phyloP scores from a whole-genome alignment of 2,888 invertebrate genomes.

The Ferdinandea cuprea region DNA sequence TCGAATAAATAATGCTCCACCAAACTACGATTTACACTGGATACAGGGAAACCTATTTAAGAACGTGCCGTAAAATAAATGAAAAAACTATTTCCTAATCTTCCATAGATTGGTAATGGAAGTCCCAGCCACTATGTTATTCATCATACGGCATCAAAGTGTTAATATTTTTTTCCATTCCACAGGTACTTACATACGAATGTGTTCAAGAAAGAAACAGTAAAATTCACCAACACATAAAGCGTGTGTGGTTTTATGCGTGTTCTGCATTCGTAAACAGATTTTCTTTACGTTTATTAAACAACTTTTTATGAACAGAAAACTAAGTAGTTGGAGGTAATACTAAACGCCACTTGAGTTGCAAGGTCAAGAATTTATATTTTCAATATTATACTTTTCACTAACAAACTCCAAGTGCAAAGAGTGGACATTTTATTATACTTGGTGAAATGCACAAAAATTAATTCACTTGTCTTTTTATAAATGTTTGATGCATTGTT shows the following conservation, averaged over 20 bases:
- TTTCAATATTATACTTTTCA: background rate
- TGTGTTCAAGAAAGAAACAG: slow-evolving; percentile 18
- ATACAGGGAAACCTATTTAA: no score
- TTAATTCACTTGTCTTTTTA: no score
- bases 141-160: no score
- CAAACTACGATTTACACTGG: no score
- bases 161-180: no score
- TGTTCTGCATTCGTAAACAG: slow-evolving; percentile 36
- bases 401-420: slow-evolving; percentile 14
- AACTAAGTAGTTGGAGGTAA: background rate
- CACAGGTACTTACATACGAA: background rate
- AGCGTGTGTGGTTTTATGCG: slow-evolving; percentile 9
- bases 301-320: slow-evolving; percentile 10
- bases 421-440: background rate
- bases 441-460: background rate
- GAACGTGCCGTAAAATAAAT: no score
- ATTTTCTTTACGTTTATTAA: slow-evolving; percentile 16
- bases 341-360: slow-evolving; percentile 6
- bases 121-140: no score
- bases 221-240: slow-evolving; percentile 11
- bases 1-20: no score
- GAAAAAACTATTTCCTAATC: no score
- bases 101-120: no score
- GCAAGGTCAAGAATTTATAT: slow-evolving; percentile 19
- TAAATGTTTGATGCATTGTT: no score